phyloP scores from a whole-genome alignment of 2,797 vertebrate species.

The Pteronotus mesoamericanus region DNA sequence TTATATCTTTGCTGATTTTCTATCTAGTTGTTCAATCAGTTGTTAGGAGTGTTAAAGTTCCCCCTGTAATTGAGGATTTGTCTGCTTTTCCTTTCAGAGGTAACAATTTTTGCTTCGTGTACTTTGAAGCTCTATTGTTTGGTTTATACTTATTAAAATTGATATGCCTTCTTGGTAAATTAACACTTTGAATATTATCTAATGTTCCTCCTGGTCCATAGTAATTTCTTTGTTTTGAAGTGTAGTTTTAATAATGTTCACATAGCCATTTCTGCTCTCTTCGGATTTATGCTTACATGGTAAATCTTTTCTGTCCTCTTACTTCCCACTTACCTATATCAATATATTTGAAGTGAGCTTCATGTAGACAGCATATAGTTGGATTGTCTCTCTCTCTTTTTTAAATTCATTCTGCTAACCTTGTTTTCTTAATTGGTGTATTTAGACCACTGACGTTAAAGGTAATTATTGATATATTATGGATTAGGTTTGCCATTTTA shows the following conservation, averaged over 20 bases:
- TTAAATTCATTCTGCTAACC: not conserved
- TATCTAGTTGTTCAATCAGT: not conserved
- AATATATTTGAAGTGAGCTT: not conserved
- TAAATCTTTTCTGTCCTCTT: not conserved
- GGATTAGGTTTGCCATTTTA: not conserved
- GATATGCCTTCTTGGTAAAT: not conserved
- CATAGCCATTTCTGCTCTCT: not conserved
- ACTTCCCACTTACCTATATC: not conserved
- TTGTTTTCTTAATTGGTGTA: not conserved
- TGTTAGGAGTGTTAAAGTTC: not conserved
- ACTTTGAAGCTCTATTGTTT: not conserved
- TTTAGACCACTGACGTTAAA: not conserved
- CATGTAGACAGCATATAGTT: not conserved
- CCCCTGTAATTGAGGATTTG: not conserved
- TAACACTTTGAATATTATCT: not conserved
- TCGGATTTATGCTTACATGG: not conserved
- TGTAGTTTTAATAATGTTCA: not conserved
- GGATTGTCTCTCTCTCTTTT: not conserved
- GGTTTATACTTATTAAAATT: not conserved
- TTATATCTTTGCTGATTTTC: not conserved
- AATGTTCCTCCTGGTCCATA: not conserved
- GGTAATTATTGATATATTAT: not conserved
- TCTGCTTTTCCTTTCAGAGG: not conserved
- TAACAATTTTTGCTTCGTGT: not conserved
- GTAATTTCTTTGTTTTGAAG: not conserved